These are phyloP conservation scores for Conistra vaccinii DNA, from an alignment of 2,888 invertebrate genomes.

Conservation along the genomic window DNA sequence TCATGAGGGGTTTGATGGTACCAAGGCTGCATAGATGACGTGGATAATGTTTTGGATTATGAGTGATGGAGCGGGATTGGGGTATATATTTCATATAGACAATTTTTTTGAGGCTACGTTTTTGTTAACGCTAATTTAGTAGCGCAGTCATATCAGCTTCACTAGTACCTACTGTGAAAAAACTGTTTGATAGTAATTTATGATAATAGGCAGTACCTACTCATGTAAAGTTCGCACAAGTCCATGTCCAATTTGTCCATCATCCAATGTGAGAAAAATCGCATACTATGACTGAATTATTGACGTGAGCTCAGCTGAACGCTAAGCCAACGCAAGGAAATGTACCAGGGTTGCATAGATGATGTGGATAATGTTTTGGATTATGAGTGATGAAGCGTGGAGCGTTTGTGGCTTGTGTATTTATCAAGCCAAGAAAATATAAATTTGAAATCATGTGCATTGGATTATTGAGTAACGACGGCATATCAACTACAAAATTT, in stretches of 20 bases:
- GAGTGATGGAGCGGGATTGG: constrained; percentile 2
- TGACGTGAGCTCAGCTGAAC: constrained; percentile 41
- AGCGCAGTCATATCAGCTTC: background rate
- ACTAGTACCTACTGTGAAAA: background rate
- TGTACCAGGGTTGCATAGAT: constrained; percentile 21
- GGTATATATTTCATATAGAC: background rate
- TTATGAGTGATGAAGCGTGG: constrained; percentile 13
- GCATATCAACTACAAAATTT: background rate
- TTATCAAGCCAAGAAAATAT: background rate
- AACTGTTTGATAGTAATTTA: background rate
- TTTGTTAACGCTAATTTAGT: background rate
- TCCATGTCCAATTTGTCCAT: too few relatives aligned
- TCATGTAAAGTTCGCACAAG: too few relatives aligned
- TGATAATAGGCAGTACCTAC: background rate
- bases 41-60: constrained; percentile 33
- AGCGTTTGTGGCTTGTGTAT: too few relatives aligned
- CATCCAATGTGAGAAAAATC: background rate
- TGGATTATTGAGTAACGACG: background rate
- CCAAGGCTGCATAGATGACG: constrained; percentile 6
- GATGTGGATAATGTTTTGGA: constrained; percentile 23
- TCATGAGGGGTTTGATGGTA: constrained; percentile 33
- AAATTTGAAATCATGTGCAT: background rate
- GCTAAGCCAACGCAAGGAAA: constrained; percentile 47
- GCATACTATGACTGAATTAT: too few relatives aligned
- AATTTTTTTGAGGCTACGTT: too few relatives aligned